These are phyloP conservation scores for Buceros bicornis DNA, from an alignment of 2,797 vertebrate genomes.

Conservation along the genomic window DNA sequence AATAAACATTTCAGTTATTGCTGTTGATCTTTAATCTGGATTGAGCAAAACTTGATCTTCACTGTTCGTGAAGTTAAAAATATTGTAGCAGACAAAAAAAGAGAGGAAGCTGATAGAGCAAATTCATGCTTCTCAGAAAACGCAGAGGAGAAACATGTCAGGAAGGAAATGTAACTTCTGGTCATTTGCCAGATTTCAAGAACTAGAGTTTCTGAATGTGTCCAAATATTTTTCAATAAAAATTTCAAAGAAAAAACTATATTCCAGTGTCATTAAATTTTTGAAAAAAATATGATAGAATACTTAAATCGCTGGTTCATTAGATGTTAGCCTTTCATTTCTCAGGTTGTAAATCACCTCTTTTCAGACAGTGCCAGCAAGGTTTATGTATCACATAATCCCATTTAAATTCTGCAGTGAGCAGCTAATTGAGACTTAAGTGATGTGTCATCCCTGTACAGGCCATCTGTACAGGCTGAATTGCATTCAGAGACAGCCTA, in stretches of 20 bases:
- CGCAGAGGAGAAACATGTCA: neutral
- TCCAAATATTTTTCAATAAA: slow-evolving; percentile 12
- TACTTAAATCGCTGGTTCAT: neutral
- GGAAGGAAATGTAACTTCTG: neutral
- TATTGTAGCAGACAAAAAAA: neutral
- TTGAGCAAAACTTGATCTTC: neutral
- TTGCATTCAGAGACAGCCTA: neutral
- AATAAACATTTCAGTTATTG: neutral
- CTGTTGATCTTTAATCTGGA: neutral
- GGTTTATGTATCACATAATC: slow-evolving; percentile 45
- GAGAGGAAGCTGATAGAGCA: neutral
- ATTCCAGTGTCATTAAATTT: neutral
- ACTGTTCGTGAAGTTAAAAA: neutral
- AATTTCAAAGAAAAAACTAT: neutral
- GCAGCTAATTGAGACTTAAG: slow-evolving; percentile 60
- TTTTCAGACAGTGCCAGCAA: slow-evolving; percentile 9
- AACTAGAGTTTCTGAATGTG: neutral
- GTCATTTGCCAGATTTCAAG: neutral
- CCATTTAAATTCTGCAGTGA: slow-evolving; percentile 47
- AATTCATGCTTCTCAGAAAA: neutral
- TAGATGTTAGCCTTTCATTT: slow-evolving; percentile 19
- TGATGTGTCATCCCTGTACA: slow-evolving; percentile 36
- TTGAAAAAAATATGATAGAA: neutral
- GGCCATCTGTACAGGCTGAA: slow-evolving; percentile 55
- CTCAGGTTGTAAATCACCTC: slow-evolving; percentile 3